Conservation (phyloP, 2,113 vertebrate species). For the Pelmatolapia mariae region DNA sequence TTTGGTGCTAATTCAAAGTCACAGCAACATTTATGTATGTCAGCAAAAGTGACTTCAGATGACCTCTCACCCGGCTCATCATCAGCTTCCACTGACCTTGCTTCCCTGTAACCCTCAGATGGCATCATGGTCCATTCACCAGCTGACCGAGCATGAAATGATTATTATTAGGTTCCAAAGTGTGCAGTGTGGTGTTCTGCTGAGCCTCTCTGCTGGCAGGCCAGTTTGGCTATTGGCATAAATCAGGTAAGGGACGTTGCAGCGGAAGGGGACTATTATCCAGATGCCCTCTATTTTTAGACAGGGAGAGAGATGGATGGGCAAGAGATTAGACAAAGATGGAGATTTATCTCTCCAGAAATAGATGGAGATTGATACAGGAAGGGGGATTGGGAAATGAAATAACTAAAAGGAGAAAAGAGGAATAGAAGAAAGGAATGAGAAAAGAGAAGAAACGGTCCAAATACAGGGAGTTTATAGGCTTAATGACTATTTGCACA, state of each 20-base stretch:
- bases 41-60: neutral
- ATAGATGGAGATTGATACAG: neutral
- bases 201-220: constrained; percentile 18
- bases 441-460: neutral
- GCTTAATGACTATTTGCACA: constrained; percentile 35
- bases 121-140: constrained; percentile 29
- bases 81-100: constrained; percentile 39
- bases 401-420: neutral
- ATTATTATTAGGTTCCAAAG: constrained; percentile 39
- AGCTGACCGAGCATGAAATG: constrained; percentile 59
- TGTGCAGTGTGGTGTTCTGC: constrained; percentile 35
- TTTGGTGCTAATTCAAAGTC: neutral
- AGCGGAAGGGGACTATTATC: constrained; percentile 14
- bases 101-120: constrained; percentile 13
- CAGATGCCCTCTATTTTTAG: constrained; percentile 57
- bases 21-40: neutral
- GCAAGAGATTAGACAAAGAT: neutral
- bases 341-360: neutral
- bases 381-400: neutral
- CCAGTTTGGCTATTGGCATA: constrained; percentile 29
- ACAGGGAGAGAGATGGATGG: neutral
- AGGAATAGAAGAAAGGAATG: neutral
- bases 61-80: constrained; percentile 26
- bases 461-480: neutral
- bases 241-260: constrained; percentile 21